A percentile compares a stretch with the other conserved stretches of the same genome.
phyloP scores from a whole-genome alignment of 2,113 vertebrate genomes.

The Aspiorhynchus laticeps region DNA sequence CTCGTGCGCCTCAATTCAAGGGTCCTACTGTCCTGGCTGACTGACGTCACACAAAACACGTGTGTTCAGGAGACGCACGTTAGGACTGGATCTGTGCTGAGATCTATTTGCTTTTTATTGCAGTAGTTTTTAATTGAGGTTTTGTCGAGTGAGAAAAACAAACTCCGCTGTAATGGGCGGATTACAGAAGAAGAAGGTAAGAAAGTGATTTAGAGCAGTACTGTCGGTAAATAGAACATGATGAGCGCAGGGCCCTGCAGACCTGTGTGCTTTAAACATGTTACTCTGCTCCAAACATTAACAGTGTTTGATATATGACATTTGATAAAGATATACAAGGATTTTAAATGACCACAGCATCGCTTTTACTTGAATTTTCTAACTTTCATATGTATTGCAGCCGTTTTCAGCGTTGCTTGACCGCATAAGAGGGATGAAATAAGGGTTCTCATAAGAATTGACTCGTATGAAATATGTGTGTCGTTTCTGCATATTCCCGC shows the following conservation, averaged over 20 bases:
- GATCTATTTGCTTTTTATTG: background rate
- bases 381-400: background rate
- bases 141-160: background rate
- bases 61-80: slow-evolving; percentile 55
- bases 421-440: background rate
- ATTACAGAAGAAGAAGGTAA: slow-evolving; percentile 81
- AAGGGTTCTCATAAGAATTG: background rate
- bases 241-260: background rate
- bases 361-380: background rate
- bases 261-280: background rate
- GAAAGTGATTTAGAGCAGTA: background rate
- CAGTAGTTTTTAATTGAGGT: background rate
- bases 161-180: slow-evolving; percentile 72
- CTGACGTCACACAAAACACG: slow-evolving; percentile 64
- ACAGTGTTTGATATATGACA: background rate
- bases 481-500: background rate
- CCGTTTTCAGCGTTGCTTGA: background rate
- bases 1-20: background rate
- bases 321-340: background rate
- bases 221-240: too few relatives aligned
- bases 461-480: background rate
- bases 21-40: slow-evolving; percentile 38
- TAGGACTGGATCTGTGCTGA: background rate
- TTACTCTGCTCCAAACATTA: background rate
- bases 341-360: too few relatives aligned